Base-by-base conservation (phyloP, 2,888 invertebrate species). In the Pedicia rivosa region DNA sequence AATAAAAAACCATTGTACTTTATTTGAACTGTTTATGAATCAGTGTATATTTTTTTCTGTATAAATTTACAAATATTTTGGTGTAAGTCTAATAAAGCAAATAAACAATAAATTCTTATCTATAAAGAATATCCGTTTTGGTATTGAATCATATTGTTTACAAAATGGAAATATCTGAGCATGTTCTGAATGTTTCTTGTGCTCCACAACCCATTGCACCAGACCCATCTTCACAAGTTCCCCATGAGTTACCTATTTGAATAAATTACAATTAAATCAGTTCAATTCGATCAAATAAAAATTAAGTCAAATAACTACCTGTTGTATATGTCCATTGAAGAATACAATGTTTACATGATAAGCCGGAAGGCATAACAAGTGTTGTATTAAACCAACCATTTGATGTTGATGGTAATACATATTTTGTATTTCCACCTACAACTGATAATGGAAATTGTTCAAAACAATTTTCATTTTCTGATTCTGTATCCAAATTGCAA, bases 131-230 rank as follows among this genome's bases (percentile, higher is more conserved):
- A n/a, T n/a, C n/a, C n/a, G n/a, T n/a, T n/a, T n/a, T n/a, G n/a
- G n/a, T n/a, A n/a, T n/a, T n/a, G n/a, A 25, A 24, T 34, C 19
- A 22, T 19, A 20, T 12, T 22, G 17, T 34, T 35, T 35, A 35
- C 13, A 4, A 22, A 26, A 88, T 74, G 12, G 76, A 66, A 30
- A 86, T 74, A 50, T 88, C 87, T 0, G 87, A 77, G 47, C 87
- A 87, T 0, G 82, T 79, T 14, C 87, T 68, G 51, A 88, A 88
- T 51, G 87, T 84, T 54, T 88, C 88, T 53, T 88, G 88, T 0
- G 80, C 80, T 0, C 88, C 88, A 51, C 88, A 88, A 0, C 88
- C 88, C 1, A 88, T 78, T 0, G 77, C 78, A 22, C 78, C 82
- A 32, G 71, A 73, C 0, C 78, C 79, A 50, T 80, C 74, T 2